Evolutionary conservation across 2,888 invertebrate species (phyloP).

Genomic region (Perdita meconis): DNA sequence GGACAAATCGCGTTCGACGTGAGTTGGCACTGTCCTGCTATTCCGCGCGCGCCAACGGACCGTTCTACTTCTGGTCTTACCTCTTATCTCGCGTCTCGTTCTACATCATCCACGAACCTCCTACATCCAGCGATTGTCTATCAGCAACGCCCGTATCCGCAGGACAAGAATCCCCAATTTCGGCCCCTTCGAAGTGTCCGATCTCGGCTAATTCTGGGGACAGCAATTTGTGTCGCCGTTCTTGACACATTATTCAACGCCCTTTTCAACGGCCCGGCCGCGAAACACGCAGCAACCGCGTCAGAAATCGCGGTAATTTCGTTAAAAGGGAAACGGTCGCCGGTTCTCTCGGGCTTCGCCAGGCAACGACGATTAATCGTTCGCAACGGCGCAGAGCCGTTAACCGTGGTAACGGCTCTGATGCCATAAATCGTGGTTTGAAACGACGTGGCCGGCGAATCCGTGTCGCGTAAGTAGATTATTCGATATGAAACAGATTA

Average conservation of each 20-base stretch:
- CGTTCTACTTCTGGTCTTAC: too few species aligned
- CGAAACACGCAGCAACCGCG: constrained; percentile 20
- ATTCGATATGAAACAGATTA: constrained; percentile 69
- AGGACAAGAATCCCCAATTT: not conserved
- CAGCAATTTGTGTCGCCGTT: not conserved
- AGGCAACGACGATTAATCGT: constrained; percentile 62
- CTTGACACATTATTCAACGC: not conserved
- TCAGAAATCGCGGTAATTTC: constrained; percentile 39
- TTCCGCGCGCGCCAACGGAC: too few species aligned
- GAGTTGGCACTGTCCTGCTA: too few species aligned
- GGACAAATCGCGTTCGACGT: too few species aligned
- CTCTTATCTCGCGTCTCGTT: too few species aligned
- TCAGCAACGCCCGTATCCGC: not conserved
- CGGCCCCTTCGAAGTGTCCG: not conserved
- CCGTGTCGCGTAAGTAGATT: constrained; percentile 66
- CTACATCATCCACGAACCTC: too few species aligned
- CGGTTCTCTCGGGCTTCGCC: constrained; percentile 17
- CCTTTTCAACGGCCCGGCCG: not conserved
- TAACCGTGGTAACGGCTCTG: constrained; percentile 48
- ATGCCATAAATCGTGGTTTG: constrained; percentile 65
- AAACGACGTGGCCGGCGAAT: constrained; percentile 58
- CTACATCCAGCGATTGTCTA: too few species aligned
- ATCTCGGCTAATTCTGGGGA: not conserved
- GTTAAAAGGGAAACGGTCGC: constrained; percentile 39
- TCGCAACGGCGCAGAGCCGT: constrained; percentile 33